A percentile compares a stretch with the other conserved stretches of the same genome.
These are phyloP conservation scores for Platycheirus rosarum DNA, from an alignment of 2,888 invertebrate species.

Conservation along the genomic window DNA sequence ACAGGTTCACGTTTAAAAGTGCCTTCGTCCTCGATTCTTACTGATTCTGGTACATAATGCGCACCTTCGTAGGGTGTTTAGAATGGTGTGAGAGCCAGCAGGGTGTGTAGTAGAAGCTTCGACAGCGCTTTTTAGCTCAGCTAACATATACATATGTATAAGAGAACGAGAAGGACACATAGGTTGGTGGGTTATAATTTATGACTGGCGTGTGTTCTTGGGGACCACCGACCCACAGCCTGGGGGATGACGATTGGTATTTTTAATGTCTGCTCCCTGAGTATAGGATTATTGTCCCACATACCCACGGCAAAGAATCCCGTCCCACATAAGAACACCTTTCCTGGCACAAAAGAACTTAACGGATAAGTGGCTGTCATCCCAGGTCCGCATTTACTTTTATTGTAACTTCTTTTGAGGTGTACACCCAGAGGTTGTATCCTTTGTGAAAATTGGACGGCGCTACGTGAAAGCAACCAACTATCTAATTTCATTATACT, in stretches of 20 bases:
- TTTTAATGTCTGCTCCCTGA: constrained; percentile 75
- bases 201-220: constrained; percentile 75
- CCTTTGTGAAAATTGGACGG: too few relatives aligned
- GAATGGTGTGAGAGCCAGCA: constrained; percentile 1
- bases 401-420: too few relatives aligned
- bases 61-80: constrained; percentile 38
- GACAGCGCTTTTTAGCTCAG: constrained; percentile 38
- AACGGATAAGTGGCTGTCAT: constrained; percentile 52
- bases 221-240: constrained; percentile 46
- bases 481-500: too few relatives aligned
- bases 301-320: constrained; percentile 56
- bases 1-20: constrained; percentile 74
- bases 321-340: constrained; percentile 46
- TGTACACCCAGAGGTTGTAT: too few relatives aligned
- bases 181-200: constrained; percentile 75
- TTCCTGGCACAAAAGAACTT: constrained; percentile 52
- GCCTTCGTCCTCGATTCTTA: constrained; percentile 50
- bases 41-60: constrained; percentile 57
- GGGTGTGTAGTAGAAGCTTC: neutral
- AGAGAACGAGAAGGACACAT: constrained; percentile 37
- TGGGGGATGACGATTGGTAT: constrained; percentile 70
- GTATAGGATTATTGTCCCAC: constrained; percentile 72
- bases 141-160: constrained; percentile 11
- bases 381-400: constrained; percentile 1
- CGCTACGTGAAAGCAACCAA: too few relatives aligned